A percentile compares a stretch with the other conserved stretches of the same genome.
phyloP scores from a whole-genome alignment of 2,797 vertebrate genomes.

The Alauda arvensis region DNA sequence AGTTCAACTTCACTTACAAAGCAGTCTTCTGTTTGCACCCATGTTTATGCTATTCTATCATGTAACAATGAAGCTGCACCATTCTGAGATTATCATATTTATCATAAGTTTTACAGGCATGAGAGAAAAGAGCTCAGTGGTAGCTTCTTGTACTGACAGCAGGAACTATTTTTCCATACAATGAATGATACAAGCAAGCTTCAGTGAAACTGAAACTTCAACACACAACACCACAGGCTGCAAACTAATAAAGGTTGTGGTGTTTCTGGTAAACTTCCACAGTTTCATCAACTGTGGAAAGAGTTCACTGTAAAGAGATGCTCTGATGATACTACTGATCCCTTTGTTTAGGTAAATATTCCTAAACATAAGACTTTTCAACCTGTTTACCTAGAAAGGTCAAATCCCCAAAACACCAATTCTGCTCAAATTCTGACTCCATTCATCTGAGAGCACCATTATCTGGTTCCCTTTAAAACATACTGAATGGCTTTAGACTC shows the following conservation, averaged over 20 bases:
- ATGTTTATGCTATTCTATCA: not conserved
- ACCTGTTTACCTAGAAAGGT: not conserved
- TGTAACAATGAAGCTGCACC: not conserved
- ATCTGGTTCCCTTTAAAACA: not conserved
- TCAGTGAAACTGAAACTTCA: not conserved
- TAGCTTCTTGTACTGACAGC: not conserved
- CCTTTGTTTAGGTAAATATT: not conserved
- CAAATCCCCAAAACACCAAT: not conserved
- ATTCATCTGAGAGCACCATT: not conserved
- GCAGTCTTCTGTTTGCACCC: not conserved
- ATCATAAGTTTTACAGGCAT: not conserved
- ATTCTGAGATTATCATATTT: not conserved
- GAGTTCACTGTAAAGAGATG: not conserved
- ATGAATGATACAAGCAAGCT: not conserved
- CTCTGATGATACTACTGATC: not conserved
- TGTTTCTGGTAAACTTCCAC: not conserved
- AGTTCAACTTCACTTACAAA: not conserved
- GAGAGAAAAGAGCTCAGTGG: not conserved
- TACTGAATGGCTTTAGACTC: not conserved
- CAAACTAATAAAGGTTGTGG: not conserved
- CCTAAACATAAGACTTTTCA: not conserved
- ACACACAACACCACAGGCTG: not conserved
- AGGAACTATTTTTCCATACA: not conserved
- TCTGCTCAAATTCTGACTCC: not conserved
- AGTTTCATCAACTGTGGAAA: not conserved